phyloP scores from a whole-genome alignment of 2,888 invertebrate species.

The Calliphora vomitoria region DNA sequence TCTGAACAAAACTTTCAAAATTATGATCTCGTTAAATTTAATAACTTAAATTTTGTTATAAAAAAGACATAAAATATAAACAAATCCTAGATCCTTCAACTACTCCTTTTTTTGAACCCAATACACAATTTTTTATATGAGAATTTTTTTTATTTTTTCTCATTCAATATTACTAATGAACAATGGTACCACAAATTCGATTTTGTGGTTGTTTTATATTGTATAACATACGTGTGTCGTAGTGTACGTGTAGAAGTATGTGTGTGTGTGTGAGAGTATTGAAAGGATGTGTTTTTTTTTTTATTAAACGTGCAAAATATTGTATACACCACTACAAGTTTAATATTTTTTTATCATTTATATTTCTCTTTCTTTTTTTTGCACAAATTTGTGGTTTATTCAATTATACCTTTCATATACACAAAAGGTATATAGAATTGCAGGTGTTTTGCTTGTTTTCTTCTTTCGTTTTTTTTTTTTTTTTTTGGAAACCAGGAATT shows the following conservation, averaged over 20 bases:
- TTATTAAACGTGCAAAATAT: constrained; percentile 23
- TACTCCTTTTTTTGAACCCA: not conserved
- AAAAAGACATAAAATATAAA: not conserved
- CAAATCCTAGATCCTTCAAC: constrained; percentile 20
- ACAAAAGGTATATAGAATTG: constrained; percentile 36
- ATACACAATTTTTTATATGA: not conserved
- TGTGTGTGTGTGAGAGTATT: not conserved
- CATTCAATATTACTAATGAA: constrained; percentile 68
- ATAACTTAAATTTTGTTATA: no score
- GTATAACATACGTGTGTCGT: constrained; percentile 30
- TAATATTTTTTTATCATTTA: constrained; percentile 31
- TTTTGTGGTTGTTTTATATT: constrained; percentile 69
- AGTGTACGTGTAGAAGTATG: constrained; percentile 14
- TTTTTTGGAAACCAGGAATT: no score
- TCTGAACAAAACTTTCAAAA: no score
- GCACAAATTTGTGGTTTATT: constrained; percentile 73
- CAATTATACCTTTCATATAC: constrained; percentile 62
- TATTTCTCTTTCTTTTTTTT: constrained; percentile 54
- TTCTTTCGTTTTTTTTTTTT: no score
- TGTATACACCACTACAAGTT: constrained; percentile 2
- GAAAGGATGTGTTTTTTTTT: constrained; percentile 26
- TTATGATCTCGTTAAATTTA: no score
- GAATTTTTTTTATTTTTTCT: constrained; percentile 41
- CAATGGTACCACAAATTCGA: constrained; percentile 72
- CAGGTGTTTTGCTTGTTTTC: constrained; percentile 41